These are phyloP conservation scores for Cercopithecus mona DNA, from an alignment of 2,113 vertebrate genomes.

Conservation along the genomic window DNA sequence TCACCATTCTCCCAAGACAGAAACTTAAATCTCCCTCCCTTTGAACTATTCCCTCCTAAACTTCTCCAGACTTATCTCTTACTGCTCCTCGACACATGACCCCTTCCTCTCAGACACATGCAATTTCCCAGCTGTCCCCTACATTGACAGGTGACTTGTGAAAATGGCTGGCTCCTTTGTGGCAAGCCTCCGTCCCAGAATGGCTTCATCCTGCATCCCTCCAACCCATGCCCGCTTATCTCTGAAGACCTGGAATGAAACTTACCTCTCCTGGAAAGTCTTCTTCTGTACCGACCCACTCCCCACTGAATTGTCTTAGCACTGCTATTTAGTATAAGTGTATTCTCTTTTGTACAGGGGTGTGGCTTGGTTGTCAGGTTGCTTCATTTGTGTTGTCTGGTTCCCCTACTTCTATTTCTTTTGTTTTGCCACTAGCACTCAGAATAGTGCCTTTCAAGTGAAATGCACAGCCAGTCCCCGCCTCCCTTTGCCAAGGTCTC, in stretches of 20 bases:
- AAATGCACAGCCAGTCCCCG: background rate
- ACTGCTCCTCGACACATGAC: background rate
- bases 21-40: background rate
- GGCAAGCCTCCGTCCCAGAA: background rate
- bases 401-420: background rate
- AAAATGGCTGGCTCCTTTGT: background rate
- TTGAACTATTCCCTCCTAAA: background rate
- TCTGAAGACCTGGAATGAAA: background rate
- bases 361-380: no score
- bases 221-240: background rate
- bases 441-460: background rate
- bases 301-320: background rate
- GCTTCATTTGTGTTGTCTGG: background rate
- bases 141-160: background rate
- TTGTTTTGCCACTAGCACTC: background rate
- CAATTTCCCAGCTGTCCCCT: background rate
- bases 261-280: background rate
- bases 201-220: background rate
- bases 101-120: background rate
- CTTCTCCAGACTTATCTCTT: background rate
- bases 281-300: background rate
- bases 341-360: background rate
- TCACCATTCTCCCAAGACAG: background rate
- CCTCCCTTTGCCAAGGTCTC: conserved; percentile 56
- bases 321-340: background rate